Evolutionary conservation across 1,140 invertebrate species (phyloP).

Genomic region (Cydia fagiglandana): DNA sequence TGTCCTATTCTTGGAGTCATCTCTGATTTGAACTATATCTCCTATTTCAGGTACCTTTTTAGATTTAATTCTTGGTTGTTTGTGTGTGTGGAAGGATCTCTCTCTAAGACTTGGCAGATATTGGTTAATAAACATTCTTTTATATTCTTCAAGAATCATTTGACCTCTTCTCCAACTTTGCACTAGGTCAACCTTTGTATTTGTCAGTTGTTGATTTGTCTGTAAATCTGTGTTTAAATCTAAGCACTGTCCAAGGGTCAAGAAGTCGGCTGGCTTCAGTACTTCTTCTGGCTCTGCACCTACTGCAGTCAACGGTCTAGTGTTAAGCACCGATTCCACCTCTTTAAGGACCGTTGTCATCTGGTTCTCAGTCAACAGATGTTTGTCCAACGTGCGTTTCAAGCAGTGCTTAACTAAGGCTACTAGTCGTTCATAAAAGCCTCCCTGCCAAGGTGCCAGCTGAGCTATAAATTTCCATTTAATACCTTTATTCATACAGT

Average conservation of each 20-base stretch:
- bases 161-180: conserved; percentile 29
- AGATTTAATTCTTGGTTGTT: conserved; percentile 10
- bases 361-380: conserved; percentile 24
- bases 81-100: neutral
- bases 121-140: conserved; percentile 17
- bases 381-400: conserved; percentile 33
- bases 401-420: conserved; percentile 33
- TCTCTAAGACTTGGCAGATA: conserved; percentile 8
- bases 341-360: conserved; percentile 32
- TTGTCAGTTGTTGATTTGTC: neutral
- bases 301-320: conserved; percentile 21
- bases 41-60: neutral
- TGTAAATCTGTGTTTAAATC: neutral
- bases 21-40: conserved; percentile 32
- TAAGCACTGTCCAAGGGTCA: conserved; percentile 22
- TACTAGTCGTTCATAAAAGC: conserved; percentile 33
- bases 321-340: conserved; percentile 32
- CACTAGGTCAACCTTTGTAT: neutral
- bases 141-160: conserved; percentile 12
- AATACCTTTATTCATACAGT: conserved; percentile 33
- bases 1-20: conserved; percentile 11
- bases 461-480: conserved; percentile 35
- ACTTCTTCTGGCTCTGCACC: conserved; percentile 24
- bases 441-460: conserved; percentile 36
- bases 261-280: conserved; percentile 30